These are phyloP conservation scores for Pseudopipra pipra DNA, from an alignment of 2,113 vertebrate genomes.

Conservation along the genomic window DNA sequence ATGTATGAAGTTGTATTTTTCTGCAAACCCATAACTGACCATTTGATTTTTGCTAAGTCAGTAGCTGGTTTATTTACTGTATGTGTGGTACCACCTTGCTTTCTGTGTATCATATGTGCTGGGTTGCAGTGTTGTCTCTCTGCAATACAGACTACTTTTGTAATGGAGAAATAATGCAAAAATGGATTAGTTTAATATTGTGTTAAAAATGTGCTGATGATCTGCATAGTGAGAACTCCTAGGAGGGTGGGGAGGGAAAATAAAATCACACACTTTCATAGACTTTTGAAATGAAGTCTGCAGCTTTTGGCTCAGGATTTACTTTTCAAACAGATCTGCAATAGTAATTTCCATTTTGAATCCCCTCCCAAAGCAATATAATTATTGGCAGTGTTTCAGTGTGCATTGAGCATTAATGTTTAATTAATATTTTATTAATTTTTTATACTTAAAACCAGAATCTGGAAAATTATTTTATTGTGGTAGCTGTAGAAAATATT, in stretches of 20 bases:
- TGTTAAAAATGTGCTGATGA: not conserved
- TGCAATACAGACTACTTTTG: not conserved
- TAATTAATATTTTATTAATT: conserved; percentile 37
- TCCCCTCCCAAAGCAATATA: not conserved
- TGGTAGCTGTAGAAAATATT: not conserved
- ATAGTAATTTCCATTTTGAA: conserved; percentile 25
- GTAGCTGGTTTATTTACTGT: not conserved
- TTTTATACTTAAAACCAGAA: conserved; percentile 1
- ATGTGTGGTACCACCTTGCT: not conserved
- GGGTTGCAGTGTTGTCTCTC: not conserved
- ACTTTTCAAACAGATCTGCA: conserved; percentile 35
- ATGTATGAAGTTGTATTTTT: not conserved
- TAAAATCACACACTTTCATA: not conserved
- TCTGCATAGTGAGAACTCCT: not conserved
- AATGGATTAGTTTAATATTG: not conserved
- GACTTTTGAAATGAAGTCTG: not conserved
- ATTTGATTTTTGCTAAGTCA: not conserved
- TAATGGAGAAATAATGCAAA: not conserved
- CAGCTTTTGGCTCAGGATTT: conserved; percentile 14
- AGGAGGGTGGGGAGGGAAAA: not conserved
- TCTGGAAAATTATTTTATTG: not conserved
- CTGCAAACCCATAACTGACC: not conserved
- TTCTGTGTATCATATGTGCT: not conserved
- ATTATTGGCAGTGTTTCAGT: conserved; percentile 25
- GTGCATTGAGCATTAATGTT: not conserved